Percentiles rank a stretch among this genome's conserved stretches.
Conservation (phyloP, 2,888 invertebrate genomes). For the Noctua pronuba region DNA sequence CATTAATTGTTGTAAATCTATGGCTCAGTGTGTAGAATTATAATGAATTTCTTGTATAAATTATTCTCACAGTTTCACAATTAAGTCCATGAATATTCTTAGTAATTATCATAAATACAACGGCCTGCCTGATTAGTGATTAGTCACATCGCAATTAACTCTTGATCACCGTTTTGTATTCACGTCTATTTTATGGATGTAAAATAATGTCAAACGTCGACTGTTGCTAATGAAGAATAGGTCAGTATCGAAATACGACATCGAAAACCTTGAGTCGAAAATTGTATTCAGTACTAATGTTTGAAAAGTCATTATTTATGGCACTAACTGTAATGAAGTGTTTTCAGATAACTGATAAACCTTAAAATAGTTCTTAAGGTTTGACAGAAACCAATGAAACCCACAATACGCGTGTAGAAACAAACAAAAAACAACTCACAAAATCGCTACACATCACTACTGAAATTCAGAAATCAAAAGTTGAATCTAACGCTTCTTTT, state of each 20-base stretch:
- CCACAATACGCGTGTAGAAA: neutral
- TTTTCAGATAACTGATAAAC: slow-evolving; percentile 2
- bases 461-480: slow-evolving; percentile 31
- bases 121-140: slow-evolving; percentile 58
- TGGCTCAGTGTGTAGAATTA: slow-evolving; percentile 42
- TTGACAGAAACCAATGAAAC: slow-evolving; percentile 9
- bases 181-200: slow-evolving; percentile 20
- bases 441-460: slow-evolving; percentile 1
- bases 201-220: slow-evolving; percentile 35
- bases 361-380: slow-evolving; percentile 4
- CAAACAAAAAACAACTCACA: slow-evolving; percentile 11
- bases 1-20: slow-evolving; percentile 64
- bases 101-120: slow-evolving; percentile 61
- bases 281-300: slow-evolving; percentile 1
- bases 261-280: neutral
- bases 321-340: neutral
- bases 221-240: slow-evolving; percentile 27
- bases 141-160: slow-evolving; percentile 60
- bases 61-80: slow-evolving; percentile 51
- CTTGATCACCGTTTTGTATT: slow-evolving; percentile 42
- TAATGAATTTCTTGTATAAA: slow-evolving; percentile 52
- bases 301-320: neutral
- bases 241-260: neutral
- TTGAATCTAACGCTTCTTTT: slow-evolving; percentile 31
- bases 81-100: slow-evolving; percentile 53